Evolutionary conservation across 1,140 invertebrate species (phyloP).

Genomic region (Acromyrmex heyeri): DNA sequence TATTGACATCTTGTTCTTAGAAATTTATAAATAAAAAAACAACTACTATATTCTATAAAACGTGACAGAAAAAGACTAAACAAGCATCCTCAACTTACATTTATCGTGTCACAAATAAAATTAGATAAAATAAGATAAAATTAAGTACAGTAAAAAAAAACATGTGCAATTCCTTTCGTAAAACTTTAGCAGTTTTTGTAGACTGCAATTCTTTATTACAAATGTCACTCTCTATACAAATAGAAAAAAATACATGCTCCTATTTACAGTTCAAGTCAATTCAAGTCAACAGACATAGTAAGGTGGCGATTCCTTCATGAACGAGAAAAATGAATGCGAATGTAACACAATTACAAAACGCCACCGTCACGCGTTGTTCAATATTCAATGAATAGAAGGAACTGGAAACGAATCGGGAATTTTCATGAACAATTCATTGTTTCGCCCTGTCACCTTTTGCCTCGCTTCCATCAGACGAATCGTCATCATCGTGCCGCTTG

Average conservation of each 20-base stretch:
- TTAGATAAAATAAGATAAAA: no score
- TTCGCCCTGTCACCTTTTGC: slow-evolving; percentile 36
- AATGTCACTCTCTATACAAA: background rate
- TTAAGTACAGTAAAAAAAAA: background rate
- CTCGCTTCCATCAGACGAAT: slow-evolving; percentile 74
- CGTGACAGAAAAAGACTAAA: no score
- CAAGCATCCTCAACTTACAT: no score
- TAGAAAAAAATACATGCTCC: background rate
- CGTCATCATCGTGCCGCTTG: slow-evolving; percentile 72
- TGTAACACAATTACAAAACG: background rate
- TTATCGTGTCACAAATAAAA: no score
- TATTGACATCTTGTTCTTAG: no score
- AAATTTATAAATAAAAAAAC: no score
- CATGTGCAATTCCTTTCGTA: background rate
- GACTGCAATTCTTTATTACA: background rate
- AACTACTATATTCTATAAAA: no score
- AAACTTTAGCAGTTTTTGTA: background rate
- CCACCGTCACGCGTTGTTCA: background rate
- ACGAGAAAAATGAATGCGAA: background rate
- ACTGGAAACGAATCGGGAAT: background rate
- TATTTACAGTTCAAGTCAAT: background rate
- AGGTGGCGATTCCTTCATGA: background rate
- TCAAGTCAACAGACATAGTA: background rate
- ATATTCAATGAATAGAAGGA: background rate
- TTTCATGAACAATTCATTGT: background rate